Evolutionary conservation across 2,888 invertebrate genomes (phyloP).

Genomic region (Drosophila villosipedis): DNA sequence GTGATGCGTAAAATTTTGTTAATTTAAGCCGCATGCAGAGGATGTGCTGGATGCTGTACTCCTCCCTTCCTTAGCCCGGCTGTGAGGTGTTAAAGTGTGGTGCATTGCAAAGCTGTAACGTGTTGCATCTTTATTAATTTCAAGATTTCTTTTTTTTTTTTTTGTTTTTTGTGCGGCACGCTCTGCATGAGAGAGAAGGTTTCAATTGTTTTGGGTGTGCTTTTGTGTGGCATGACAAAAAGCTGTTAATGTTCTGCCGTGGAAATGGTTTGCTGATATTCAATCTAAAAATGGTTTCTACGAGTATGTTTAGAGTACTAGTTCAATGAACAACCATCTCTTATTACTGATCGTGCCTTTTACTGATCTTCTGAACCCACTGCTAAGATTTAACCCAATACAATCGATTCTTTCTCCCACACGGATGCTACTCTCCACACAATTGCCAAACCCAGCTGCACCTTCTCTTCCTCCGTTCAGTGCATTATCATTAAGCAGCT

Average conservation of each 20-base stretch:
- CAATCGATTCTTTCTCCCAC: slow-evolving; percentile 3
- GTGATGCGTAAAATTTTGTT: slow-evolving; percentile 78
- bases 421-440: background rate
- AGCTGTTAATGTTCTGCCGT: slow-evolving; percentile 5
- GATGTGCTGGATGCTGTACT: slow-evolving; percentile 15
- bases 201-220: slow-evolving; percentile 30
- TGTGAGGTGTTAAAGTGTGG: slow-evolving; percentile 67
- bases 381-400: background rate
- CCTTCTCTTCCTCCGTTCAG: slow-evolving; percentile 4
- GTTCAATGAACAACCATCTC: slow-evolving; percentile 1
- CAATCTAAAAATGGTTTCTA: slow-evolving; percentile 2
- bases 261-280: background rate
- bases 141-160: slow-evolving; percentile 8
- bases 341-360: slow-evolving; percentile 8
- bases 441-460: slow-evolving; percentile 14
- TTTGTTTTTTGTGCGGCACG: slow-evolving; percentile 30
- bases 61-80: slow-evolving; percentile 2
- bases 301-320: background rate
- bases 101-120: slow-evolving; percentile 45
- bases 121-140: slow-evolving; percentile 58
- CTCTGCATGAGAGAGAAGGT: slow-evolving; percentile 16
- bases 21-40: slow-evolving; percentile 62
- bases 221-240: slow-evolving; percentile 22
- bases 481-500: slow-evolving; percentile 40
- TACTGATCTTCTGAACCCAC: slow-evolving; percentile 1